Evolutionary conservation across 2,113 vertebrate genomes (phyloP).

Genomic region (Hyperopisus bebe): DNA sequence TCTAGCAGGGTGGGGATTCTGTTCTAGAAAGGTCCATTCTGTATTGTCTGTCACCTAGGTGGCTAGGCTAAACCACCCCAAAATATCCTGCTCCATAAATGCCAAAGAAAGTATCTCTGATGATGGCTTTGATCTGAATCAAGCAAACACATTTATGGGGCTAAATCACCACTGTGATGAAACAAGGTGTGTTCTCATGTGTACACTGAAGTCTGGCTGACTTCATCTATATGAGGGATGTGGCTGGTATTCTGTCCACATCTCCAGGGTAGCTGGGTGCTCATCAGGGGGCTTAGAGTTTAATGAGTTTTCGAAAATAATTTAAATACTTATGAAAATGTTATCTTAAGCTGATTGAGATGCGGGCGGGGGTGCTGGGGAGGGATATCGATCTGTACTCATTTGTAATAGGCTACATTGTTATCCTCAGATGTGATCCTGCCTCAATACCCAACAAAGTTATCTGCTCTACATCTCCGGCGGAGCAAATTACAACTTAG

Average conservation of each 20-base stretch:
- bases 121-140: background rate
- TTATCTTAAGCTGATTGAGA: background rate
- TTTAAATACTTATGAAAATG: conserved; percentile 16
- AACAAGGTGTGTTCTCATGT: background rate
- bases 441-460: background rate
- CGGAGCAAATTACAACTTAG: background rate
- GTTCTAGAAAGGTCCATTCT: background rate
- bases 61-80: background rate
- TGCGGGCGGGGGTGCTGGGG: background rate
- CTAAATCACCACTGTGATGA: background rate
- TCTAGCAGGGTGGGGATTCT: background rate
- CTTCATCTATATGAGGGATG: background rate
- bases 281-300: background rate
- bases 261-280: background rate
- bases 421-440: conserved; percentile 8
- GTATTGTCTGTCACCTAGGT: background rate
- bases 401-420: background rate
- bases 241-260: background rate
- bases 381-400: conserved; percentile 1
- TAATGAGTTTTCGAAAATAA: conserved; percentile 12
- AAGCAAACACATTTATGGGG: background rate
- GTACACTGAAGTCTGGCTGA: background rate
- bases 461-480: background rate
- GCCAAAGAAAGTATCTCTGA: background rate
- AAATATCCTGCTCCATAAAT: background rate